These are phyloP conservation scores for Tupaia tana DNA, from an alignment of 2,113 vertebrate species.

Conservation along the genomic window DNA sequence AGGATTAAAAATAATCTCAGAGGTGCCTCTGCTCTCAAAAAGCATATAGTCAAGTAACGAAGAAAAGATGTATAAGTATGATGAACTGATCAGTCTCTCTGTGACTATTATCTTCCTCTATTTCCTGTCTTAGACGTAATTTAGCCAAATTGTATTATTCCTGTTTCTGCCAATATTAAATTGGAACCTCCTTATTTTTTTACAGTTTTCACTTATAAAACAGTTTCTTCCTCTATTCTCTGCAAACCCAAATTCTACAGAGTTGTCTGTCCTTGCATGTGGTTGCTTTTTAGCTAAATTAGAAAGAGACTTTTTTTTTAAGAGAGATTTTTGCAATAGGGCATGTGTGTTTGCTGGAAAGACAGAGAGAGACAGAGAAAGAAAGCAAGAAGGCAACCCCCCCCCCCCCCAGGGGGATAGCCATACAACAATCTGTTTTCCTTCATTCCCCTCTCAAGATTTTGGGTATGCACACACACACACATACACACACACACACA, in stretches of 20 bases:
- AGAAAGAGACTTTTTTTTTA: background rate
- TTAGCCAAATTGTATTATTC: background rate
- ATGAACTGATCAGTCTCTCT: background rate
- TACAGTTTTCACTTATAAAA: background rate
- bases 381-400: too few species aligned
- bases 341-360: too few species aligned
- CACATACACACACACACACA: too few species aligned
- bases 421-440: too few species aligned
- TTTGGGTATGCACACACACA: too few species aligned
- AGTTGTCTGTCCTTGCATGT: background rate
- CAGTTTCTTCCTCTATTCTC: background rate
- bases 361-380: too few species aligned
- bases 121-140: background rate
- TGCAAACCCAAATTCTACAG: background rate
- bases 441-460: too few species aligned
- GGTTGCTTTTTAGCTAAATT: background rate
- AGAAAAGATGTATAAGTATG: background rate
- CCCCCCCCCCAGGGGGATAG: too few species aligned
- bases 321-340: too few species aligned
- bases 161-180: background rate
- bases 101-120: background rate
- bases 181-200: background rate
- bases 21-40: background rate
- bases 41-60: background rate
- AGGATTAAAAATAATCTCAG: constrained; percentile 30